Percentiles rank a stretch among this genome's conserved stretches.
phyloP scores from a whole-genome alignment of 2,113 vertebrate species.

The Lycocorax pyrrhopterus region DNA sequence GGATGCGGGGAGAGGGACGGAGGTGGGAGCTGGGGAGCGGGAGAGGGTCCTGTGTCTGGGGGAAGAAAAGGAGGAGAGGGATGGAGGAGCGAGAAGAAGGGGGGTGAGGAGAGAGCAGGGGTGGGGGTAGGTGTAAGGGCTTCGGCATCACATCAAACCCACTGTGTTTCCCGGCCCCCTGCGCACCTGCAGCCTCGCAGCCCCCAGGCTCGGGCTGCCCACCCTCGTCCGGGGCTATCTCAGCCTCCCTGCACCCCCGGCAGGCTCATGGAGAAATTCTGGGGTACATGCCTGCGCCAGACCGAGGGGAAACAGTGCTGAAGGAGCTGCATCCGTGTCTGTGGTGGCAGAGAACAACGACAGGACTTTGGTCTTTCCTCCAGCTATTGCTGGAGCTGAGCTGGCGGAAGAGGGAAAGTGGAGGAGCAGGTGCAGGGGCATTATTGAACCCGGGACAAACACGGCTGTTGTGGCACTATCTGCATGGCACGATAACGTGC shows the following conservation, averaged over 20 bases:
- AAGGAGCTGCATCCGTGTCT: not conserved
- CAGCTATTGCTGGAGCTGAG: not conserved
- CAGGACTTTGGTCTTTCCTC: not conserved
- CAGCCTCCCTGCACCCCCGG: not conserved
- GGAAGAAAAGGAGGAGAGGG: not conserved
- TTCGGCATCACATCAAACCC: not conserved
- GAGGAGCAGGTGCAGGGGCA: rapidly evolving
- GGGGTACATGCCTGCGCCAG: rapidly evolving
- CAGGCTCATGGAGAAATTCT: not conserved
- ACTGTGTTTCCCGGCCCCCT: not conserved
- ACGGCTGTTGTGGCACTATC: rapidly evolving
- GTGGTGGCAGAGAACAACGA: not conserved
- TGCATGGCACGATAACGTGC: not conserved
- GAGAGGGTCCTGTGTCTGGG: not conserved
- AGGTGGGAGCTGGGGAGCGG: not conserved
- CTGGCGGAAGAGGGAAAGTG: rapidly evolving
- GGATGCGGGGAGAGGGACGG: not conserved
- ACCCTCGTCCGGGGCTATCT: rapidly evolving
- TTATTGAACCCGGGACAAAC: not conserved
- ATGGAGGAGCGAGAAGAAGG: rapidly evolving
- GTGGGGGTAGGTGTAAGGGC: too few species aligned
- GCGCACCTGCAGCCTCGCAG: not conserved
- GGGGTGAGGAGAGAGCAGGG: too few species aligned
- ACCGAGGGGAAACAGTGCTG: rapidly evolving
- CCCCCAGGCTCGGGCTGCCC: not conserved